These are phyloP conservation scores for Campoplex nolae DNA, from an alignment of 2,888 invertebrate species.

Conservation along the genomic window DNA sequence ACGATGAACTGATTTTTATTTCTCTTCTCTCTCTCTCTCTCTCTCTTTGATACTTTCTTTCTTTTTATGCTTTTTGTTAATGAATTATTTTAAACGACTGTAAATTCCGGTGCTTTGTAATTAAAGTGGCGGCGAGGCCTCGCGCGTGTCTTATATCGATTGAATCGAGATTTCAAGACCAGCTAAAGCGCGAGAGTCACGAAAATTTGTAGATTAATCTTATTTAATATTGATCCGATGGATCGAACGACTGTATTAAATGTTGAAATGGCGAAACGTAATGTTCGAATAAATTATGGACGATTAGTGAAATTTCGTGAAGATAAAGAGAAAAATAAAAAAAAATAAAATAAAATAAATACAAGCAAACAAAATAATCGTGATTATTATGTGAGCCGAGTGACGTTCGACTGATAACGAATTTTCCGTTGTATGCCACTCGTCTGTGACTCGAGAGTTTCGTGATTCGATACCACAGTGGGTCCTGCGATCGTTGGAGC, in stretches of 20 bases:
- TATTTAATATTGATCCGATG: constrained; percentile 47
- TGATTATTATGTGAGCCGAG: not conserved
- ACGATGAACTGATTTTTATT: not conserved
- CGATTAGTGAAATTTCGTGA: constrained; percentile 46
- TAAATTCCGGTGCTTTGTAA: constrained; percentile 7
- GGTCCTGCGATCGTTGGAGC: not conserved
- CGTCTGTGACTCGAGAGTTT: not conserved
- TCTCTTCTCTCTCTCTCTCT: not conserved
- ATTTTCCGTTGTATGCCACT: constrained; percentile 43
- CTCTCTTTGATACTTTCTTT: not conserved
- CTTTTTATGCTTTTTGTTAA: not conserved
- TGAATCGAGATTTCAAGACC: not conserved
- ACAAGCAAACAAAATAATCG: not conserved
- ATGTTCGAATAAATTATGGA: constrained; percentile 43
- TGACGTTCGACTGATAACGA: constrained; percentile 41
- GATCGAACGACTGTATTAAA: constrained; percentile 11
- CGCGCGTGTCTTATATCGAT: not conserved
- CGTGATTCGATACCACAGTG: not conserved
- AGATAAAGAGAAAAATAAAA: not conserved
- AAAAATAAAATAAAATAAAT: not conserved
- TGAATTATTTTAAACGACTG: constrained; percentile 28
- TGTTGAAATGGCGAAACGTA: not conserved
- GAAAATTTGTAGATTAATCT: constrained; percentile 36
- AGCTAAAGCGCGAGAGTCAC: not conserved
- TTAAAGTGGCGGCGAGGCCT: constrained; percentile 9